Base-by-base conservation (phyloP, 2,888 invertebrate genomes). In the Dynastes hyllus region DNA sequence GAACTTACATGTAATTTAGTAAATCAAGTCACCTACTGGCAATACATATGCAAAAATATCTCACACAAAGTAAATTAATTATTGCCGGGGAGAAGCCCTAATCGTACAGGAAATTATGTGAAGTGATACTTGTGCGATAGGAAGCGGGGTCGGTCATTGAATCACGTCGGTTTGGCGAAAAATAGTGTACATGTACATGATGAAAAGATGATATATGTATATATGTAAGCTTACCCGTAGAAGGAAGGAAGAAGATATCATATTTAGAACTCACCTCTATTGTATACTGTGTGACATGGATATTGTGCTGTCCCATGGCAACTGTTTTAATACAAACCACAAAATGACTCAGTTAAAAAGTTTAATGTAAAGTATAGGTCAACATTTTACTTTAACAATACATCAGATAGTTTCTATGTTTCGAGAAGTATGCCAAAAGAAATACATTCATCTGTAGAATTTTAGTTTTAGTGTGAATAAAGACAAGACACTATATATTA, bases 231-330 rank as follows among this genome's bases (percentile, higher is more conserved):
- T 65, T 67, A 80, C 78, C 79, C 78, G 78, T 78, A 2, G 9
- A 58, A 84, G 83, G 83, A 83, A 83, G 82, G 82, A 79, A 83
- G 80, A 81, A 82, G 81, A 80, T 80, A 84, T 83, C 83, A 81
- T 82, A 82, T 84, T 83, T 80, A 76, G 69, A 71, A 37, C 63
- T 40, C 76, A 3, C 55, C 27, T 61, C 61, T 29, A 29, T 29
- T 61, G 29, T 61, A 11, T 61, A 3, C 6, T 22, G 6, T 2
- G 4, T 55, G 16, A 22, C 22, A 55, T 16, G 22, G 22, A 55
- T 16, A 22, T 22, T 22, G 53, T 37, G 0, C 37, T 37, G 37
- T 5, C 3, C 45, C 45, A 8, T 45, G 11, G 45, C 45, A 45
- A 37, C 6, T 37, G 37, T 37, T 5, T 5, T 37, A 37, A 45